These are phyloP conservation scores for Mactromeris polynyma DNA, from an alignment of 2,888 invertebrate species.

Conservation along the genomic window DNA sequence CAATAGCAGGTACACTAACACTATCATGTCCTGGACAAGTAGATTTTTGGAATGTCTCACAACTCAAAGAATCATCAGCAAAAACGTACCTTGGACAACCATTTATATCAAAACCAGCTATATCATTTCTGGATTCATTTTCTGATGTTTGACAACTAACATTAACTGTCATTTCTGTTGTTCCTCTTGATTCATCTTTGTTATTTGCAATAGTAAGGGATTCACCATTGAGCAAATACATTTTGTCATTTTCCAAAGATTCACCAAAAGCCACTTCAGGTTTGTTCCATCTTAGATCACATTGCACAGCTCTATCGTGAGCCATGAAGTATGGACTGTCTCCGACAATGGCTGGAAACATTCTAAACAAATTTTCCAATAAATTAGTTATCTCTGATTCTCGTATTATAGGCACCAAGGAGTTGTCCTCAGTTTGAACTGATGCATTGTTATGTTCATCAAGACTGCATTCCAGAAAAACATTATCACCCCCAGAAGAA, in stretches of 20 bases:
- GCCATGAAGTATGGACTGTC: conserved; percentile 67
- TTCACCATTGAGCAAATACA: background rate
- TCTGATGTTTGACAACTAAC: conserved; percentile 20
- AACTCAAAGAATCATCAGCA: background rate
- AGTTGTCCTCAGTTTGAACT: conserved; percentile 36
- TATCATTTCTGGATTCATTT: background rate
- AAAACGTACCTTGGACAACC: background rate
- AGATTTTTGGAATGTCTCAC: background rate
- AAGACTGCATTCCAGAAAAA: background rate
- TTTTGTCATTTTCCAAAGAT: background rate
- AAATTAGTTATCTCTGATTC: conserved; percentile 54
- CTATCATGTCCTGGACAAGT: background rate
- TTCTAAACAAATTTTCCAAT: conserved; percentile 53
- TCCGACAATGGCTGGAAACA: conserved; percentile 44
- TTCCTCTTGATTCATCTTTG: background rate
- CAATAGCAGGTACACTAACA: background rate
- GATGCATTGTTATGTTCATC: background rate
- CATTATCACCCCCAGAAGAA: conserved; percentile 23
- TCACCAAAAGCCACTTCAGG: background rate
- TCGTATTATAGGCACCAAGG: conserved; percentile 69
- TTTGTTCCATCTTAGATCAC: conserved; percentile 42
- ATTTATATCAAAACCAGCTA: background rate
- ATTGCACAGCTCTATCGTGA: conserved; percentile 73
- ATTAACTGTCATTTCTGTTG: background rate
- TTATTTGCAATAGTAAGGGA: background rate